Conservation (phyloP, 1,140 invertebrate species). For the Chironomus tepperi region DNA sequence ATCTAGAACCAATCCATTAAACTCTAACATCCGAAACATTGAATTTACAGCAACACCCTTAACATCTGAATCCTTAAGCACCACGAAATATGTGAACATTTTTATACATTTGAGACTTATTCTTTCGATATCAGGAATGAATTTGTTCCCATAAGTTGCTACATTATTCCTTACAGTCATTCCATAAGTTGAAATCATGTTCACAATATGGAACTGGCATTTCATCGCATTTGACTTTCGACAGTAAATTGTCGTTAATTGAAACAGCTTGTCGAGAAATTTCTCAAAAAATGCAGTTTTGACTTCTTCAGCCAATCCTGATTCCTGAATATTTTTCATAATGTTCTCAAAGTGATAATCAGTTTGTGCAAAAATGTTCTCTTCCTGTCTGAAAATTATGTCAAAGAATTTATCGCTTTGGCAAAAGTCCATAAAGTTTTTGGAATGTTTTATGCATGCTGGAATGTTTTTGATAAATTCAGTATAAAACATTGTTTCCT, state of each 20-base stretch:
- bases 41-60: slow-evolving; percentile 49
- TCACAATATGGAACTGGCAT: background rate
- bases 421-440: background rate
- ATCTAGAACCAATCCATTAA: slow-evolving; percentile 47
- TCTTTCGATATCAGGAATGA: background rate
- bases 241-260: background rate
- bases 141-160: too few relatives aligned
- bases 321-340: background rate
- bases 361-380: background rate
- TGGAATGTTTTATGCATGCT: background rate
- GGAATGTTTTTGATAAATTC: background rate
- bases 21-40: slow-evolving; percentile 49
- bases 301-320: background rate
- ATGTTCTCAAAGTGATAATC: background rate
- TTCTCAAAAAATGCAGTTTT: background rate
- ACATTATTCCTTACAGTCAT: background rate
- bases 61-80: slow-evolving; percentile 53
- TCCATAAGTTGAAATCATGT: background rate
- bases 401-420: background rate
- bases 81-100: slow-evolving; percentile 53
- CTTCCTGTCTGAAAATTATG: background rate
- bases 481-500: background rate
- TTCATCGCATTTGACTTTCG: background rate
- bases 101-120: slow-evolving; percentile 40
- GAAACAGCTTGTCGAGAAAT: background rate